Percentiles rank a stretch among this genome's conserved stretches.
Evolutionary conservation across 2,888 invertebrate species (phyloP).

Genomic region (Erynnis tages): DNA sequence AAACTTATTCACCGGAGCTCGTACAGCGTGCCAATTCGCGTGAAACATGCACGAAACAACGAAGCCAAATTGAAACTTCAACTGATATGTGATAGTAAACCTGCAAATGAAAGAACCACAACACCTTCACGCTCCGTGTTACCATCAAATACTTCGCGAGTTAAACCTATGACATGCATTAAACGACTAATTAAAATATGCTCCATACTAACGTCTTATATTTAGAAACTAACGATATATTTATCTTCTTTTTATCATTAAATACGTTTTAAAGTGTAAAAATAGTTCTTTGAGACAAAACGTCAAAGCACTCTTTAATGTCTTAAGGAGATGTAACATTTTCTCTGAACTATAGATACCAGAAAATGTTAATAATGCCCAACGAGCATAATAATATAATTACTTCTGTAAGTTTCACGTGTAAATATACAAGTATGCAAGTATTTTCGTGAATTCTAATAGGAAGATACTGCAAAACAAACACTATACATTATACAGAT

Average conservation of each 20-base stretch:
- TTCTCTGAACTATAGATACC: slow-evolving; percentile 41
- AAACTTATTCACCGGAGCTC: slow-evolving; percentile 5
- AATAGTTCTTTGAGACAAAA: slow-evolving; percentile 71
- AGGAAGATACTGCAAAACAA: slow-evolving; percentile 48
- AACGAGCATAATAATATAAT: slow-evolving; percentile 46
- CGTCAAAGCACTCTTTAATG: slow-evolving; percentile 57
- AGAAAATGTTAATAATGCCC: slow-evolving; percentile 63
- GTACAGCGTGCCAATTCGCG: slow-evolving; percentile 12
- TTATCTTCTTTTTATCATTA: slow-evolving; percentile 57
- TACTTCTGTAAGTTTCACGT: slow-evolving; percentile 45
- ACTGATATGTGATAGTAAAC: slow-evolving; percentile 58
- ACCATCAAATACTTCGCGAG: slow-evolving; percentile 53
- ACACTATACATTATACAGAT: slow-evolving; percentile 47
- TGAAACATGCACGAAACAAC: not conserved
- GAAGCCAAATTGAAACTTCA: slow-evolving; percentile 26
- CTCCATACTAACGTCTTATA: slow-evolving; percentile 68
- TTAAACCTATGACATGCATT: slow-evolving; percentile 76
- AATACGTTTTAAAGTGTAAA: slow-evolving; percentile 72
- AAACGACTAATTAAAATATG: slow-evolving; percentile 76
- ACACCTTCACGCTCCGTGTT: slow-evolving; percentile 47
- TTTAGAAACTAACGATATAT: slow-evolving; percentile 75
- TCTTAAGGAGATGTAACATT: slow-evolving; percentile 37
- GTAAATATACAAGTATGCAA: slow-evolving; percentile 46
- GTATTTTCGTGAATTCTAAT: slow-evolving; percentile 43
- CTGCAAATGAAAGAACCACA: slow-evolving; percentile 56